phyloP scores from a whole-genome alignment of 2,797 vertebrate species.

The Hephaestus fuliginosus region DNA sequence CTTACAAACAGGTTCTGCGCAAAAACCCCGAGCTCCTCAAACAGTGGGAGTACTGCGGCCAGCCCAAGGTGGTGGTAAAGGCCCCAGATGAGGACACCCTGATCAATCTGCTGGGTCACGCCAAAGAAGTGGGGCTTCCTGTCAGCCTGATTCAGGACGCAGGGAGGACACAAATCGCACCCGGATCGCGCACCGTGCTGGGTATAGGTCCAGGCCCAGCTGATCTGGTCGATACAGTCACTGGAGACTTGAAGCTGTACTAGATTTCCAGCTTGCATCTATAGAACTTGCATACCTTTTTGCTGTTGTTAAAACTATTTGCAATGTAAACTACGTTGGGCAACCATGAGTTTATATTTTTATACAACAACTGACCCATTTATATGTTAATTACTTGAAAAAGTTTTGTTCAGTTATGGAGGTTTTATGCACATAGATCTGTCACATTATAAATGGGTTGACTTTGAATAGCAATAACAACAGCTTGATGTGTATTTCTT shows the following conservation, averaged over 20 bases:
- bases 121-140: slow-evolving; percentile 89
- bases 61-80: slow-evolving; percentile 96
- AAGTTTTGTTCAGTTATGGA: neutral
- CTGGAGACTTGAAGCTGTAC: slow-evolving; percentile 94
- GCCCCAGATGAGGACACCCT: slow-evolving; percentile 92
- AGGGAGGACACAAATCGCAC: slow-evolving; percentile 95
- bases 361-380: neutral
- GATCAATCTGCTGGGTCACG: slow-evolving; percentile 88
- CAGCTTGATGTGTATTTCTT: neutral
- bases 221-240: slow-evolving; percentile 92
- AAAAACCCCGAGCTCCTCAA: slow-evolving; percentile 92
- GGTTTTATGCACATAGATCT: neutral
- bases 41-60: slow-evolving; percentile 96
- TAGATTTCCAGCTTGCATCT: slow-evolving; percentile 65
- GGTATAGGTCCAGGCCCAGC: slow-evolving; percentile 94
- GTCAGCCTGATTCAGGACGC: slow-evolving; percentile 97
- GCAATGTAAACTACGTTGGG: slow-evolving; percentile 1
- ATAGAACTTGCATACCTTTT: neutral
- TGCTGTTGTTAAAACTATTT: neutral
- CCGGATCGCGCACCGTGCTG: slow-evolving; percentile 94
- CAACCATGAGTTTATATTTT: slow-evolving; percentile 39
- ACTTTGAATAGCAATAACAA: neutral
- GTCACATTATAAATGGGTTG: neutral
- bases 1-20: slow-evolving; percentile 92
- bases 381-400: neutral